Conservation (phyloP, 2,113 vertebrate species). For the Sceloporus tristichus region DNA sequence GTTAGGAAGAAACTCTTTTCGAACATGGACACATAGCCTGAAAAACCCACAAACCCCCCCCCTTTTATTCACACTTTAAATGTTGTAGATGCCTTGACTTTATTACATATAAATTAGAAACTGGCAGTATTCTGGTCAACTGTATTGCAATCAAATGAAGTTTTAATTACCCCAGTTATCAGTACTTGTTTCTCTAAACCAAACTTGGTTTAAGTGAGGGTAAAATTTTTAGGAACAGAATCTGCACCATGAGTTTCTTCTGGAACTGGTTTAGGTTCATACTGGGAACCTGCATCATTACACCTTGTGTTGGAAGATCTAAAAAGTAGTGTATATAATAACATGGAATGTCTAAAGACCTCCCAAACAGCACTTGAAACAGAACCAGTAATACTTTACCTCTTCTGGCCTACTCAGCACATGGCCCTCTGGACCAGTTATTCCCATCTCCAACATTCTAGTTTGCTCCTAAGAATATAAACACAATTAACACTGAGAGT, state of each 20-base stretch:
- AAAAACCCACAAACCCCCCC: no score
- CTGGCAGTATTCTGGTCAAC: constrained; percentile 22
- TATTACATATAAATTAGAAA: constrained; percentile 40
- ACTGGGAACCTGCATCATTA: neutral
- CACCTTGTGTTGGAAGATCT: neutral
- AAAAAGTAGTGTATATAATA: neutral
- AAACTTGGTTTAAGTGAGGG: accelerated
- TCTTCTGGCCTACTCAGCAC: constrained; percentile 96
- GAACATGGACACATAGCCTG: no score
- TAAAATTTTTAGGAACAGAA: neutral
- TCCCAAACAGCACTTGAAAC: no score
- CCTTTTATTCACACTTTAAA: constrained; percentile 45
- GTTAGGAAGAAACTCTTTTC: no score
- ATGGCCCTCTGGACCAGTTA: constrained; percentile 94
- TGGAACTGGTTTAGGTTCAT: constrained; percentile 10
- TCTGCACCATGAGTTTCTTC: neutral
- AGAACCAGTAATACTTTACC: constrained; percentile 73
- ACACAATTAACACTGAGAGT: neutral
- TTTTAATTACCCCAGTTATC: neutral
- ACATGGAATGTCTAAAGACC: neutral
- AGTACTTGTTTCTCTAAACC: neutral
- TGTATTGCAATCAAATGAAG: constrained; percentile 5
- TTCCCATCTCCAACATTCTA: constrained; percentile 95
- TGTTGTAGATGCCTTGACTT: constrained; percentile 7
- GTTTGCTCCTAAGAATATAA: constrained; percentile 86